phyloP scores from a whole-genome alignment of 2,113 vertebrate genomes.

The Microtus pennsylvanicus region DNA sequence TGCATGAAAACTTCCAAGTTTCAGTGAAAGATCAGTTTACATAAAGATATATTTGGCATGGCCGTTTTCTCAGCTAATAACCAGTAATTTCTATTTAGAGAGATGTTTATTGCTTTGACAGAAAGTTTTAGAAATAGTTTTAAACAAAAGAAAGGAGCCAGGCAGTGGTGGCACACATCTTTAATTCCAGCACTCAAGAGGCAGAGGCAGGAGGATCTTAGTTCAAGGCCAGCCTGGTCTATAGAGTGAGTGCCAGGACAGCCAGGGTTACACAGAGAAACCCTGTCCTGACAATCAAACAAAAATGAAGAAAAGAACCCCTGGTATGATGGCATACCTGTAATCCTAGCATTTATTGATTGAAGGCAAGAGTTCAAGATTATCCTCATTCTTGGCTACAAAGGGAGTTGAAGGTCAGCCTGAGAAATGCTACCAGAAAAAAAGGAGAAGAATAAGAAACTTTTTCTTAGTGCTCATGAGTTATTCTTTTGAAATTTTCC shows the following conservation, averaged over 20 bases:
- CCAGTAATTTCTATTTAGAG: slow-evolving; percentile 41
- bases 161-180: not conserved
- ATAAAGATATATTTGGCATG: slow-evolving; percentile 46
- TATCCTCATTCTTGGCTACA: not conserved
- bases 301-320: not conserved
- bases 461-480: not conserved
- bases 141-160: not conserved
- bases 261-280: not conserved
- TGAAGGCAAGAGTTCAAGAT: not conserved
- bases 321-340: not conserved
- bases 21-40: not conserved
- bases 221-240: not conserved
- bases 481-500: not conserved
- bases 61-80: slow-evolving; percentile 48
- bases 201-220: not conserved
- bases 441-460: not conserved
- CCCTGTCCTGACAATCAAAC: not conserved
- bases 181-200: not conserved
- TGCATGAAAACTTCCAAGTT: not conserved
- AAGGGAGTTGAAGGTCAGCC: not conserved
- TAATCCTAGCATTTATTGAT: not conserved
- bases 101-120: slow-evolving; percentile 6
- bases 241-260: not conserved
- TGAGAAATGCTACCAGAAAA: not conserved
- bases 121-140: not conserved